phyloP scores from a whole-genome alignment of 2,113 vertebrate species.

The Gadus macrocephalus region DNA sequence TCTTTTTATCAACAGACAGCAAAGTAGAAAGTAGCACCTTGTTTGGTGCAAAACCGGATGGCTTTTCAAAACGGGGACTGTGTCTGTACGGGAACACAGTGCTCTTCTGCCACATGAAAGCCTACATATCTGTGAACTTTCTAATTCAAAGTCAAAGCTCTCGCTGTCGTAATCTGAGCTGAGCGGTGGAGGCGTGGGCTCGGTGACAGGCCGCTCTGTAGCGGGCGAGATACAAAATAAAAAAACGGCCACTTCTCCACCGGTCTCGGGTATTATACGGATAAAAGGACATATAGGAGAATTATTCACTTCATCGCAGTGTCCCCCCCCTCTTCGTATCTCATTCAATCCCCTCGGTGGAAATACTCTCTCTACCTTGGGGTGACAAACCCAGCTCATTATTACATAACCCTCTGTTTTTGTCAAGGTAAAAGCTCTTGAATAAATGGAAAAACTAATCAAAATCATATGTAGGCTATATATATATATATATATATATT shows the following conservation, averaged over 20 bases:
- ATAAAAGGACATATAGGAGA: constrained; percentile 35
- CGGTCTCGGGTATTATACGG: constrained; percentile 37
- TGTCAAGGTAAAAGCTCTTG: constrained; percentile 27
- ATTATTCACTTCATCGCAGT: constrained; percentile 32
- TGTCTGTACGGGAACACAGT: constrained; percentile 33
- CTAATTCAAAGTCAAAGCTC: constrained; percentile 47
- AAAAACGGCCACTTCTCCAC: constrained; percentile 28
- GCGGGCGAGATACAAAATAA: constrained; percentile 31
- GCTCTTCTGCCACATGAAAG: constrained; percentile 44
- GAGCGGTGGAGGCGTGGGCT: constrained; percentile 38
- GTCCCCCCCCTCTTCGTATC: constrained; percentile 15
- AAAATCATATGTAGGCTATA: constrained; percentile 26
- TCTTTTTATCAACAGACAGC: too few species aligned
- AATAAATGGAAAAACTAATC: constrained; percentile 30
- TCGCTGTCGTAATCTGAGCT: constrained; percentile 40
- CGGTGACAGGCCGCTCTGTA: constrained; percentile 33
- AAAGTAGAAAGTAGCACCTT: too few species aligned
- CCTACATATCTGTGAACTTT: constrained; percentile 45
- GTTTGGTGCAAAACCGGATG: constrained; percentile 9
- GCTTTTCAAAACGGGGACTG: constrained; percentile 29
- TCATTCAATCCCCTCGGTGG: constrained; percentile 4
- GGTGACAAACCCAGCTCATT: constrained; percentile 55
- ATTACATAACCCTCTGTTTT: constrained; percentile 54
- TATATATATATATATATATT: constrained; percentile 10
- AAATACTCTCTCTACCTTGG: constrained; percentile 16